Evolutionary conservation across 1,140 invertebrate species (phyloP).

Genomic region (Bombus confusus): DNA sequence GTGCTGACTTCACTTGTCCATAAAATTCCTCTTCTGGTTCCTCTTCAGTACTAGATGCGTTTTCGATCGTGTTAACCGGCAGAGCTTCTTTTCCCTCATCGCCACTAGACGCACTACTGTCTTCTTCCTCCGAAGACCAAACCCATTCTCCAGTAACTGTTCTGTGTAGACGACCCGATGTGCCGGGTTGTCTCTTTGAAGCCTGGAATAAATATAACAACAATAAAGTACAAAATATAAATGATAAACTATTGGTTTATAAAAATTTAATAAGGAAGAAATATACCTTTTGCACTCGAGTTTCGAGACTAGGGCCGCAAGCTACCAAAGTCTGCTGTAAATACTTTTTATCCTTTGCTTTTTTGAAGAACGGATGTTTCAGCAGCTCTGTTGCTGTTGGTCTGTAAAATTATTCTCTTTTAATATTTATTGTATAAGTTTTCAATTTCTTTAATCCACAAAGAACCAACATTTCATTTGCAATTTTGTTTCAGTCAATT

Average conservation of each 20-base stretch:
- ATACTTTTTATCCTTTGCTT: slow-evolving; percentile 98
- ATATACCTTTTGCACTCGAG: slow-evolving; percentile 92
- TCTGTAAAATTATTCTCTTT: slow-evolving; percentile 71
- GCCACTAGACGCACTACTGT: slow-evolving; percentile 82
- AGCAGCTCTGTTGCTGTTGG: slow-evolving; percentile 98
- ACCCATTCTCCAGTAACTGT: slow-evolving; percentile 99
- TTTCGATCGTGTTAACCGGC: slow-evolving; percentile 80
- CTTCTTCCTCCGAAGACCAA: slow-evolving; percentile 96
- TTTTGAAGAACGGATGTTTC: slow-evolving; percentile 99
- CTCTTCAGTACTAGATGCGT: slow-evolving; percentile 77
- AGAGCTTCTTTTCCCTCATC: slow-evolving; percentile 82
- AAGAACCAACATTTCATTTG: neutral
- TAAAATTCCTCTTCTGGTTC: slow-evolving; percentile 78
- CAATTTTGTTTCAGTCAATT: neutral
- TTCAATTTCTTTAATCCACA: neutral
- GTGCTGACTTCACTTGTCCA: slow-evolving; percentile 70
- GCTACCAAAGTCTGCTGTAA: slow-evolving; percentile 94
- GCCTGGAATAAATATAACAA: slow-evolving; percentile 81
- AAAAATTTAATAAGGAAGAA: neutral
- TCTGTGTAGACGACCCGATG: slow-evolving; percentile 95
- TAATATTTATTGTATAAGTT: slow-evolving; percentile 1
- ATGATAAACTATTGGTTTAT: neutral
- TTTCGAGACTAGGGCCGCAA: slow-evolving; percentile 93
- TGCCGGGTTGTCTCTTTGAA: slow-evolving; percentile 92
- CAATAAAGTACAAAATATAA: slow-evolving; percentile 7